phyloP scores from a whole-genome alignment of 2,113 vertebrate genomes.

The Pica pica region DNA sequence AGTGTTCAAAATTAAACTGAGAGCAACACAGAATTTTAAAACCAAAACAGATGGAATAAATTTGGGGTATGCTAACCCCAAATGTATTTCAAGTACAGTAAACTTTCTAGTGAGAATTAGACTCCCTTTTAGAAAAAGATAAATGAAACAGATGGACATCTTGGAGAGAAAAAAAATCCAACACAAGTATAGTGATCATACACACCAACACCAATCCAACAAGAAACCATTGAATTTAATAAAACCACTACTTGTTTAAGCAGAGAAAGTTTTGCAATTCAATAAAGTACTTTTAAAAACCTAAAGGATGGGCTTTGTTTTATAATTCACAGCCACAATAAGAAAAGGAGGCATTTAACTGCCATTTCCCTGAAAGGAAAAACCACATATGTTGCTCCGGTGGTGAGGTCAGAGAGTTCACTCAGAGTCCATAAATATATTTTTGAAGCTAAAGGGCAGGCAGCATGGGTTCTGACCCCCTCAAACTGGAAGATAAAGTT shows the following conservation, averaged over 20 bases:
- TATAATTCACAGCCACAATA: neutral
- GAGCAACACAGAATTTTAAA: constrained; percentile 9
- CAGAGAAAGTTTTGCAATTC: neutral
- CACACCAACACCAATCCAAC: neutral
- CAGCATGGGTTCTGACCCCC: constrained; percentile 2
- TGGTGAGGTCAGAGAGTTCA: constrained; percentile 65
- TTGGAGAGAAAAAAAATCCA: neutral
- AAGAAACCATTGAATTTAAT: neutral
- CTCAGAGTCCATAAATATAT: constrained; percentile 41
- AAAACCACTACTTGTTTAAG: neutral
- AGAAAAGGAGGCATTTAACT: neutral
- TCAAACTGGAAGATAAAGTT: constrained; percentile 15
- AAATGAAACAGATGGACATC: constrained; percentile 42
- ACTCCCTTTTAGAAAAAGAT: neutral
- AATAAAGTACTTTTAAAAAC: neutral
- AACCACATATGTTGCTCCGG: constrained; percentile 4
- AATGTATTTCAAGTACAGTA: neutral
- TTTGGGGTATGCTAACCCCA: constrained; percentile 18
- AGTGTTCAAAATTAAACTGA: constrained; percentile 6
- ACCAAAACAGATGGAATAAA: constrained; percentile 30
- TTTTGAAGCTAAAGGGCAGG: neutral
- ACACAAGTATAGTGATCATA: neutral
- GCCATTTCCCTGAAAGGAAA: neutral
- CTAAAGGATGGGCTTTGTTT: neutral
- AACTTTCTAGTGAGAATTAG: constrained; percentile 13